Conservation (phyloP, 92 coral and sea anemone species). For the Pocillopora grandis region DNA sequence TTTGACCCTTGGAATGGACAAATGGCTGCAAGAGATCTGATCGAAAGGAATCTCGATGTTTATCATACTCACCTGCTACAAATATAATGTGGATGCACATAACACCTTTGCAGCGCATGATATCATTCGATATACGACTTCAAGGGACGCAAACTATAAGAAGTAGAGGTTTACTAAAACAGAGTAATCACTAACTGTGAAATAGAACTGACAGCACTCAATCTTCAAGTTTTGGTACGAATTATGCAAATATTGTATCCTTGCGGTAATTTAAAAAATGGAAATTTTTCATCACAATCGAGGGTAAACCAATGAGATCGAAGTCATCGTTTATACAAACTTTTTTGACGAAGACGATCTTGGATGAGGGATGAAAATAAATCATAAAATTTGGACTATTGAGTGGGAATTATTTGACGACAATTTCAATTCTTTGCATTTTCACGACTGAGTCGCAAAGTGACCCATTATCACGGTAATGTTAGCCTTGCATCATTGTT, state of each 20-base stretch:
- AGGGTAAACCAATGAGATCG: not conserved
- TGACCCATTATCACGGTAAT: too few species aligned
- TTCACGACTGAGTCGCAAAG: too few species aligned
- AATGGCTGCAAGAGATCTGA: not conserved
- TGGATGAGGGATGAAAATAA: not conserved
- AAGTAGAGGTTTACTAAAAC: not conserved
- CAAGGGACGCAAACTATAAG: not conserved
- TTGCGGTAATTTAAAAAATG: not conserved
- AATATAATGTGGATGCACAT: not conserved
- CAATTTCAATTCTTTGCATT: too few species aligned
- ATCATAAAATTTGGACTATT: not conserved
- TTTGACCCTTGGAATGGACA: not conserved
- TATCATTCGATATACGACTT: not conserved
- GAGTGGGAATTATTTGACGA: too few species aligned
- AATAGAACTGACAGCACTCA: not conserved
- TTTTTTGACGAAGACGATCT: not conserved
- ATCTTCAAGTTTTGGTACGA: not conserved
- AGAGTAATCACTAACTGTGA: too few species aligned
- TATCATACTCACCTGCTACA: not conserved
- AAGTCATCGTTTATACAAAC: too few species aligned
- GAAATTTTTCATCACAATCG: not conserved
- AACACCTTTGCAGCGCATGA: not conserved
- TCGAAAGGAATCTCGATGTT: not conserved
- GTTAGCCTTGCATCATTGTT: not conserved
- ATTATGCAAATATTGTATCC: constrained; percentile 12